Evolutionary conservation across 2,888 invertebrate species (phyloP).

Genomic region (Branchipolynoe longqiensis): DNA sequence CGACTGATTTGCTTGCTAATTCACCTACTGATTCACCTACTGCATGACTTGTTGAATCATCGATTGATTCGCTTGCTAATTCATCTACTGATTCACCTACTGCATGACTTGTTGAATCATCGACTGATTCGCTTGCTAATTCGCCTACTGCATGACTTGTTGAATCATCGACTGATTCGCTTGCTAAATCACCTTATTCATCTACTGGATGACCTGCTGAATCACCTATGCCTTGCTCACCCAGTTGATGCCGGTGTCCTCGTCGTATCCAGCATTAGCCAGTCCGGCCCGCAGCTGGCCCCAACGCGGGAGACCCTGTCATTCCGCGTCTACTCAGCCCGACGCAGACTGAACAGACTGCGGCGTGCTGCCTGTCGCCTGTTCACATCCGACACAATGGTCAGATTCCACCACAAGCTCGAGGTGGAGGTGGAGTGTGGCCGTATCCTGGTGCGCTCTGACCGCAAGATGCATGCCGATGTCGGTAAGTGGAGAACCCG

Average conservation of each 20-base stretch:
- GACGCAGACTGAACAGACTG: slow-evolving; percentile 79
- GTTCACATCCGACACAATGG: slow-evolving; percentile 86
- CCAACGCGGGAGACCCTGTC: slow-evolving; percentile 82
- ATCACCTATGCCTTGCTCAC: too few species aligned
- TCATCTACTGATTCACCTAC: too few species aligned
- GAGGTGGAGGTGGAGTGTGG: slow-evolving; percentile 88
- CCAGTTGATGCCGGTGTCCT: slow-evolving; percentile 79
- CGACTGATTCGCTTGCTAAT: too few species aligned
- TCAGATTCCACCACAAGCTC: slow-evolving; percentile 87
- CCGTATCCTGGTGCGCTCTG: slow-evolving; percentile 88
- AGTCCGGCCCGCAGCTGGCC: slow-evolving; percentile 70
- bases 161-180: too few species aligned
- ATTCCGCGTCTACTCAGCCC: slow-evolving; percentile 80
- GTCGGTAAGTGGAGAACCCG: slow-evolving; percentile 85
- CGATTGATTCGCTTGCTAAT: too few species aligned
- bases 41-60: too few species aligned
- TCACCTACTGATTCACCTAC: too few species aligned
- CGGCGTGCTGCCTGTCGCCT: slow-evolving; percentile 84
- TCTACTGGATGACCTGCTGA: too few species aligned
- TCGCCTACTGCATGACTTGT: too few species aligned
- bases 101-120: too few species aligned
- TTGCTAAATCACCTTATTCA: too few species aligned
- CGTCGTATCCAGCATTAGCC: slow-evolving; percentile 67
- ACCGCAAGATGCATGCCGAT: slow-evolving; percentile 91
- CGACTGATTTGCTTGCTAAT: too few species aligned